Conservation (phyloP, 1,140 invertebrate genomes). For the Oedothorax gibbosus region DNA sequence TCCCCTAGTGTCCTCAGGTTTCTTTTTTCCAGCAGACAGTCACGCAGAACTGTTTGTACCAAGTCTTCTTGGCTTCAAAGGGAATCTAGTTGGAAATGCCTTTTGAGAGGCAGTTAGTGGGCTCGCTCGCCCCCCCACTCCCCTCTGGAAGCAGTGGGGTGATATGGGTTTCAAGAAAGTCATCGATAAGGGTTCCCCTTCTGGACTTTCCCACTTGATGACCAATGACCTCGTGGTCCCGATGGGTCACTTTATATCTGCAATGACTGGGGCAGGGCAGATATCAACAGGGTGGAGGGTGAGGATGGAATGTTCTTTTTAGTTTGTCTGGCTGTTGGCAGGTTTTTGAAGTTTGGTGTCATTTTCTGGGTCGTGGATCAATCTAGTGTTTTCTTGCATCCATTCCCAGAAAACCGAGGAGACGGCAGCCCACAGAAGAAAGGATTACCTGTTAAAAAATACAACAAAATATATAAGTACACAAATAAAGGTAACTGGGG, state of each 20-base stretch:
- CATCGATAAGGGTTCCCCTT: constrained; percentile 86
- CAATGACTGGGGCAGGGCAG: constrained; percentile 83
- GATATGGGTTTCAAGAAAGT: constrained; percentile 88
- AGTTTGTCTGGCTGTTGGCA: constrained; percentile 85
- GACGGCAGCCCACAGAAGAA: constrained; percentile 84
- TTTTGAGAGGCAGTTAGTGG: constrained; percentile 73
- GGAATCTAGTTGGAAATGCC: constrained; percentile 79
- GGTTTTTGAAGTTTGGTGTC: constrained; percentile 71
- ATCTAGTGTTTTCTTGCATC: constrained; percentile 85
- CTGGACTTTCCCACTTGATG: constrained; percentile 88
- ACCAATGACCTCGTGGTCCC: constrained; percentile 88
- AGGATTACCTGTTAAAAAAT: constrained; percentile 82
- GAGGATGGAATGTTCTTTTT: constrained; percentile 79
- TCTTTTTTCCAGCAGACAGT: constrained; percentile 83
- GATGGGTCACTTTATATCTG: constrained; percentile 85
- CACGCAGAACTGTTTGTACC: constrained; percentile 87
- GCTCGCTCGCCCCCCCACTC: constrained; percentile 70
- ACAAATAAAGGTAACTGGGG: too few relatives aligned
- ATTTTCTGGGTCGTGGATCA: constrained; percentile 67
- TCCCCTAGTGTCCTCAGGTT: constrained; percentile 64
- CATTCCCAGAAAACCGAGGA: constrained; percentile 89
- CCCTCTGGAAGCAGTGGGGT: constrained; percentile 75
- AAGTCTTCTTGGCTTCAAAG: constrained; percentile 80
- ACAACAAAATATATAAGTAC: constrained; percentile 54
- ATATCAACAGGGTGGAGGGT: constrained; percentile 82